Base-by-base conservation (phyloP, 2,888 invertebrate genomes). In the Panzeria rudis region DNA sequence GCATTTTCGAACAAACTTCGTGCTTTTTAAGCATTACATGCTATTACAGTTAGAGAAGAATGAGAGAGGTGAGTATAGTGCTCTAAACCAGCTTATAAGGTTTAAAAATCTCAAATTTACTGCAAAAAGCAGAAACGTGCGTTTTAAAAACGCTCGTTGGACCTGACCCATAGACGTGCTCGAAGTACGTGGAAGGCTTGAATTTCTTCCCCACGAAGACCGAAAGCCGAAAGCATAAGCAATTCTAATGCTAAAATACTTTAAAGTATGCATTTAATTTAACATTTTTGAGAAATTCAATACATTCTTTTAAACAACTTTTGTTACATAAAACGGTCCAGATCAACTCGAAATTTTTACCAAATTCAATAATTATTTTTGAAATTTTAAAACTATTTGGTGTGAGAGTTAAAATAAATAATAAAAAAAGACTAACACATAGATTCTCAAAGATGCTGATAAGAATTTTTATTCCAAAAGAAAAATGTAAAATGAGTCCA, bases 401-500 rank as follows among this genome's bases (percentile, higher is more conserved):
- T 17, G 15, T 20, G 13, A 52, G 9, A 23, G 23, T 13, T 52
- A 50, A 20, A 20, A 20, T 9, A 2, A 50, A 20, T 6, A 47
- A n/a, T 7, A n/a, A 32, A 32, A n/a, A 56, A 56, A 29, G 8
- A 56, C 25, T 54, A 54, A 29, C 80, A 84, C 76, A 80, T 76
- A 68, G 79, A 64, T 73, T 79, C 66, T 72, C 35, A 75, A 73
- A 83, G 86, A 79, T 83, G 87, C 85, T 87, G 87, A 87, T 87
- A 87, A 87, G 87, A 79, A 44, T 56, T 78, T 71, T 79, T 73
- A 66, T 69, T 44, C 11, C 50, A 54, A 47, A 68, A 73, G 25
- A 52, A 83, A 82, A 82, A 80, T 80, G 62, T 66, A 84, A 86
- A 88, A 86, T 85, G 87, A 86, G 87, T 87, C 87, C 87, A 87